phyloP scores from a whole-genome alignment of 2,888 invertebrate species.

The Amphipoea oculea region DNA sequence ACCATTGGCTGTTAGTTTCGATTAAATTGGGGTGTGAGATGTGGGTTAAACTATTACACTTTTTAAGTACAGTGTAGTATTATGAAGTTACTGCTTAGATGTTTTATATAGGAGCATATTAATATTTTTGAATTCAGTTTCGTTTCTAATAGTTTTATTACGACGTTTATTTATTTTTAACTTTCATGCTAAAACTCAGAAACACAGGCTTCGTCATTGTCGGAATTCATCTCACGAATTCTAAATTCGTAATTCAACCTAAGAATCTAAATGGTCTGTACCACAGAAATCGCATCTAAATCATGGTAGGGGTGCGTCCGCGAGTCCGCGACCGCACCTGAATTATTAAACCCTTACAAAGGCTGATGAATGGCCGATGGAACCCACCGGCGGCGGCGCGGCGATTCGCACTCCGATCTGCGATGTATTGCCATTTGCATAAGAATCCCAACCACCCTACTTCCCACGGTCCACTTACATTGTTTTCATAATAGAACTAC shows the following conservation, averaged over 20 bases:
- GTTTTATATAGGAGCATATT: not conserved
- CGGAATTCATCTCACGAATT: not conserved
- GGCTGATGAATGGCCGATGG: slow-evolving; percentile 77
- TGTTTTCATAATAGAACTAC: slow-evolving; percentile 71
- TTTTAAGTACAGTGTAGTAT: not conserved
- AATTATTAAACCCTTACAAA: slow-evolving; percentile 84
- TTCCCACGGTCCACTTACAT: slow-evolving; percentile 82
- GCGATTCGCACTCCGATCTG: slow-evolving; percentile 81
- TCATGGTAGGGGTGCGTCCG: slow-evolving; percentile 65
- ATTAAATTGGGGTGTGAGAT: slow-evolving; percentile 6
- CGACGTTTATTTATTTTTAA: not conserved
- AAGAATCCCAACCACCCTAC: slow-evolving; percentile 79
- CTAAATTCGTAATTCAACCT: slow-evolving; percentile 4
- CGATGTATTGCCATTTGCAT: slow-evolving; percentile 85
- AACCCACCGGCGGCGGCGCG: slow-evolving; percentile 56
- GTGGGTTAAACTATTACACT: too few species aligned
- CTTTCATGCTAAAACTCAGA: not conserved
- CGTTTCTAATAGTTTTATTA: not conserved
- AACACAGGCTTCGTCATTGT: not conserved
- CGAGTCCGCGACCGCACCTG: slow-evolving; percentile 75
- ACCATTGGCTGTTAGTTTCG: not conserved
- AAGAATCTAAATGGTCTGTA: slow-evolving; percentile 3
- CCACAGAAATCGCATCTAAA: slow-evolving; percentile 40
- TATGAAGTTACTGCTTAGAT: not conserved
- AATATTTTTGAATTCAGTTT: not conserved